A percentile compares a stretch with the other conserved stretches of the same genome.
Evolutionary conservation across 2,888 invertebrate genomes (phyloP).

Genomic region (Galeopsomyia nigrocyanea): DNA sequence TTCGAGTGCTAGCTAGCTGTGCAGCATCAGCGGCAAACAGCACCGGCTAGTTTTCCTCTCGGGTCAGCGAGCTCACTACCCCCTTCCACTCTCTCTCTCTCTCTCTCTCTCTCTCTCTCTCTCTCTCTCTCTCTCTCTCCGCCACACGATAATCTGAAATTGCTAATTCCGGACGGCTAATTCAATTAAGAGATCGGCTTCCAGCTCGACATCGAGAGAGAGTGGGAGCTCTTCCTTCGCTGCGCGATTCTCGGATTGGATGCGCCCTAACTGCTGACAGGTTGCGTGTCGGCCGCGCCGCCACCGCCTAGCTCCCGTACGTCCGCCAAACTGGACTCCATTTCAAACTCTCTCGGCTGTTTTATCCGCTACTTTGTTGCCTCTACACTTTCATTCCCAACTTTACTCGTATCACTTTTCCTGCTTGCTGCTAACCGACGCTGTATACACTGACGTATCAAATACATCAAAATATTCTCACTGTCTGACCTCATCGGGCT

Average conservation of each 20-base stretch:
- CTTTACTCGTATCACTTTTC: too few species aligned
- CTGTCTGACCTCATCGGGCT: too few species aligned
- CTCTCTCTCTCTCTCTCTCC: background rate
- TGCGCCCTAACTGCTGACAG: slow-evolving; percentile 24
- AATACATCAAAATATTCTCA: too few species aligned
- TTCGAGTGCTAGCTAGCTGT: slow-evolving; percentile 21
- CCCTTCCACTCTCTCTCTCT: background rate
- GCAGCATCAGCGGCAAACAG: slow-evolving; percentile 36
- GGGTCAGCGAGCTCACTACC: background rate
- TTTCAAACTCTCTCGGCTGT: too few species aligned
- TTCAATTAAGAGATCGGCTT: slow-evolving; percentile 65
- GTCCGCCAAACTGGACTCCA: too few species aligned
- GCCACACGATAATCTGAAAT: slow-evolving; percentile 61
- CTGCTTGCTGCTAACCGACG: too few species aligned
- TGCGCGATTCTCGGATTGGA: slow-evolving; percentile 2
- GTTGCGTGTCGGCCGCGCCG: too few species aligned
- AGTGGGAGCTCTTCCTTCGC: slow-evolving; percentile 14
- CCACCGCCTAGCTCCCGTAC: too few species aligned
- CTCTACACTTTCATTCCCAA: slow-evolving; percentile 1
- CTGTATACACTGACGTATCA: too few species aligned
- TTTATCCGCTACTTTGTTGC: slow-evolving; percentile 2
- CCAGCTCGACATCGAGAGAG: slow-evolving; percentile 12
- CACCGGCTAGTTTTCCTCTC: background rate
- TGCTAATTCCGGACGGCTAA: slow-evolving; percentile 66
- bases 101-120: background rate